Evolutionary conservation across 2,113 vertebrate genomes (phyloP).

Genomic region (Laticauda laticaudata): DNA sequence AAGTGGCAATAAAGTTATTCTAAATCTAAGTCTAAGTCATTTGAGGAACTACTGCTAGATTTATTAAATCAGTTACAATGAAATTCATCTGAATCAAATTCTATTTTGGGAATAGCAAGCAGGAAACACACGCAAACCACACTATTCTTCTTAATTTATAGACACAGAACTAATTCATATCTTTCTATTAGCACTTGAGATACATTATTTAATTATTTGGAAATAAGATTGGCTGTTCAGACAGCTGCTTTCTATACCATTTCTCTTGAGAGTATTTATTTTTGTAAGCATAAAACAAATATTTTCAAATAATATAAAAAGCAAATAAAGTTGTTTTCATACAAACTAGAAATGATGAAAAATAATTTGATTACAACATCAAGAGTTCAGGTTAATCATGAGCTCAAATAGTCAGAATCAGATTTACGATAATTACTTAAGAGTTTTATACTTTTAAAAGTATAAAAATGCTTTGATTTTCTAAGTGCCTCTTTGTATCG

Average conservation of each 20-base stretch:
- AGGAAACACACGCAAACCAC: background rate
- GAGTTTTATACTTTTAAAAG: background rate
- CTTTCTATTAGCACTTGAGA: slow-evolving; percentile 8
- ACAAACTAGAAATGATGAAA: background rate
- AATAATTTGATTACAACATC: slow-evolving; percentile 22
- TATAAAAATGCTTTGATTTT: background rate
- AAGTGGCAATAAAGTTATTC: no score
- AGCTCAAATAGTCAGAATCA: background rate
- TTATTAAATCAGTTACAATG: slow-evolving; percentile 37
- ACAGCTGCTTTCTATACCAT: slow-evolving; percentile 36
- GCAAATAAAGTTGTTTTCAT: slow-evolving; percentile 38
- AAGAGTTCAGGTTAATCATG: slow-evolving; percentile 6
- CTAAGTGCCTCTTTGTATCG: background rate
- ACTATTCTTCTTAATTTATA: slow-evolving; percentile 36
- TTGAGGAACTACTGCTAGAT: slow-evolving; percentile 9
- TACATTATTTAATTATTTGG: slow-evolving; percentile 46
- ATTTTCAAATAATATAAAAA: slow-evolving; percentile 48
- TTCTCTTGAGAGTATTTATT: slow-evolving; percentile 44
- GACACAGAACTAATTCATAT: slow-evolving; percentile 43
- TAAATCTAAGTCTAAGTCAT: background rate
- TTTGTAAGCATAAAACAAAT: slow-evolving; percentile 33
- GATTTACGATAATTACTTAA: background rate
- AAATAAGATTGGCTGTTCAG: slow-evolving; percentile 33
- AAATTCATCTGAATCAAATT: slow-evolving; percentile 25
- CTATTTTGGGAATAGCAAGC: slow-evolving; percentile 23